Evolutionary conservation across 2,888 invertebrate species (phyloP).

Genomic region (Geophilus truncorum): DNA sequence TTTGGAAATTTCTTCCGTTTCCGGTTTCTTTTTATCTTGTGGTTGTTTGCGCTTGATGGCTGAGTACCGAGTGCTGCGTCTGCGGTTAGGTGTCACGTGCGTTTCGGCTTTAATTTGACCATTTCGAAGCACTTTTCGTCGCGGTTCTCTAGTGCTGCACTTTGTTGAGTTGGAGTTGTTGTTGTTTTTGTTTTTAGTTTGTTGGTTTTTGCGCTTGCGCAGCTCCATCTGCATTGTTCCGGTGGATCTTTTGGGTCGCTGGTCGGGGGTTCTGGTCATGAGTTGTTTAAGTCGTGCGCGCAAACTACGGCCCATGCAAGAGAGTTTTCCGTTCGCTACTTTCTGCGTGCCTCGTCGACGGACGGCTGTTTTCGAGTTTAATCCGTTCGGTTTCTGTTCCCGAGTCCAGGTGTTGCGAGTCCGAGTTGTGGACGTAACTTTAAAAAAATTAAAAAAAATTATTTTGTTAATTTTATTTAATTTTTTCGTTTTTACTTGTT

Average conservation of each 20-base stretch:
- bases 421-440: background rate
- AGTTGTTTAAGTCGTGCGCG: constrained; percentile 1
- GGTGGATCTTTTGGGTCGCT: background rate
- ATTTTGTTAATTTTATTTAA: background rate
- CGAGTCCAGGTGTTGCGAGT: background rate
- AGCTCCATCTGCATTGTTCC: constrained; percentile 5
- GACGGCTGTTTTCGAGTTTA: background rate
- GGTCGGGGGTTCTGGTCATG: background rate
- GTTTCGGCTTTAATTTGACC: background rate
- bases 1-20: no score
- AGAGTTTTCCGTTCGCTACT: background rate
- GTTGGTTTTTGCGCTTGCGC: no score
- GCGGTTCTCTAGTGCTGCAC: background rate
- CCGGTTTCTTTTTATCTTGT: no score
- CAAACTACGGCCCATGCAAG: background rate
- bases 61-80: background rate
- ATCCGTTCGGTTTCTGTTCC: background rate
- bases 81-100: background rate
- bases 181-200: background rate
- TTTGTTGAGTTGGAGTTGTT: background rate
- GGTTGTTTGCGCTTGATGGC: no score
- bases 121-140: background rate
- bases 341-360: background rate
- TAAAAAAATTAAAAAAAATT: background rate
- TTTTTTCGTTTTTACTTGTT: background rate